Base-by-base conservation (phyloP, 2,888 invertebrate species). In the Acleris emargana region DNA sequence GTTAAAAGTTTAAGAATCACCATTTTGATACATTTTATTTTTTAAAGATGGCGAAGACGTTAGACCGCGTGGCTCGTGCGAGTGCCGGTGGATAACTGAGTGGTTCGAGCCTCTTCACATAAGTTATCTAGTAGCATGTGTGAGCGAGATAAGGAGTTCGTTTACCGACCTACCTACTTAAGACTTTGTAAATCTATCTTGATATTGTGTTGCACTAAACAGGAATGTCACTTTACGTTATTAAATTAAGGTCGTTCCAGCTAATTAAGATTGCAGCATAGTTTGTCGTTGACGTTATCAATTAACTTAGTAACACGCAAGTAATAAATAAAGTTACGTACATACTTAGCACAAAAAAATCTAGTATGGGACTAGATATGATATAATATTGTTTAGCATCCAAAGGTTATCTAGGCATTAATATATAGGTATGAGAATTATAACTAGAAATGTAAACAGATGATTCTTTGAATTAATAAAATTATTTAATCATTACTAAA, bases 1-100 rank as follows among this genome's bases (percentile, higher is more conserved):
- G 86, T 88, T 78, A 83, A 79, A 42, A 87, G 81, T 77, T 86
- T 87, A 77, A 78, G 78, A 72, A 81, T 83, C 73, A 88, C 84
- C 93, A 93, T 93, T 87, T 88, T 93, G 86, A 90, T 90, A 83
- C 93, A 93, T 92, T 87, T 87, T 91, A 78, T 71, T 71, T 55
- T 68, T 17, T 58, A 38, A 60, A 47, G 43, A 42, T 38, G 11
- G 51, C n/a, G 68, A 22, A 9, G 17, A 18, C 18, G 59, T 50
- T 28, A 20, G 28, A 18, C 32, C 28, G 64, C 75, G 72, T 70
- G 78, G 76, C 45, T 60, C 52, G 69, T 62, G 72, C 72, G 83
- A 77, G 81, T 77, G 43, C 25, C 38, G 69, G 70, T 67, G 71
- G 67, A 47, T 52, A 50, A 64, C 25, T 58, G 54, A 49, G 20